Evolutionary conservation across 2,113 vertebrate species (phyloP).

Genomic region (Anguilla japonica): DNA sequence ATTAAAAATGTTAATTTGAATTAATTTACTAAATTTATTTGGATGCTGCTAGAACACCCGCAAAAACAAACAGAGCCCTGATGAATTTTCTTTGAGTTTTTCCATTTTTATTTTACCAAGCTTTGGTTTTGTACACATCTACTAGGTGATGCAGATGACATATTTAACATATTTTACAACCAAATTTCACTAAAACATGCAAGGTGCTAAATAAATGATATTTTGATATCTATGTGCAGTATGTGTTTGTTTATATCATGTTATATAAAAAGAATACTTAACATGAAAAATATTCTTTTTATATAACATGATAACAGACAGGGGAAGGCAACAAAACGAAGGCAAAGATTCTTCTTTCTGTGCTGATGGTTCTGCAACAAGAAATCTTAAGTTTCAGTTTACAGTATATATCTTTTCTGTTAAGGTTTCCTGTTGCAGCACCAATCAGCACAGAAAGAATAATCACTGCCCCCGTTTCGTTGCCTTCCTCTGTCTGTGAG

Average conservation of each 20-base stretch:
- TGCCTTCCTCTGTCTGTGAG: not conserved
- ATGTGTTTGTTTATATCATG: not conserved
- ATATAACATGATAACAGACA: not conserved
- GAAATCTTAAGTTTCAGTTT: not conserved
- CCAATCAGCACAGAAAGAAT: not conserved
- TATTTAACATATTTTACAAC: not conserved
- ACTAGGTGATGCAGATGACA: not conserved
- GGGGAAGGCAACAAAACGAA: not conserved
- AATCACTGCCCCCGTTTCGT: not conserved
- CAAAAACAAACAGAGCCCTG: not conserved
- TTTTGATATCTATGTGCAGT: not conserved
- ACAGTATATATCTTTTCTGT: not conserved
- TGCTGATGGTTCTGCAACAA: not conserved
- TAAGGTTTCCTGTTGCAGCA: not conserved
- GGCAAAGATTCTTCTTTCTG: not conserved
- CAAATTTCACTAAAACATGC: not conserved
- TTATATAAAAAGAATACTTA: too few relatives aligned
- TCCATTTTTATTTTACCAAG: not conserved
- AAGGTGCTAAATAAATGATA: not conserved
- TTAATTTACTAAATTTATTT: not conserved
- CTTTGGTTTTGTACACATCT: not conserved
- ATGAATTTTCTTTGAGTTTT: not conserved
- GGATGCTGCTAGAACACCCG: not conserved
- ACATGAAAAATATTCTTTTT: too few relatives aligned
- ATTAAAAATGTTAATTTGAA: not conserved